Conservation (phyloP, 2,113 vertebrate genomes). For the Microtus pennsylvanicus region DNA sequence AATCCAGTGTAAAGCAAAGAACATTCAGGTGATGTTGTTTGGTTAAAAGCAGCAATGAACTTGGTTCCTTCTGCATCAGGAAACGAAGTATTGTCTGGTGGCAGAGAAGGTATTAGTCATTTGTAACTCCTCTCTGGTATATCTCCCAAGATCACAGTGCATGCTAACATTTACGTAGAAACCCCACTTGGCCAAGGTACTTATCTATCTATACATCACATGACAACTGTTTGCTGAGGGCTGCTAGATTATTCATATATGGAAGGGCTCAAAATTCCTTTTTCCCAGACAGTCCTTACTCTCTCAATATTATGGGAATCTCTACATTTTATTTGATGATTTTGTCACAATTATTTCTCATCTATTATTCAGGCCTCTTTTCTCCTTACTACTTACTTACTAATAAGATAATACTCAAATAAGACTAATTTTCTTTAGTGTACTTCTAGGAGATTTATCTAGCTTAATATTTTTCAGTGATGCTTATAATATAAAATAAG, state of each 20-base stretch:
- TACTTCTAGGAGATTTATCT: background rate
- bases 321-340: constrained; percentile 30
- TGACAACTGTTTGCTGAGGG: background rate
- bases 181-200: background rate
- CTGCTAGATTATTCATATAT: background rate
- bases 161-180: constrained; percentile 30
- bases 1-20: constrained; percentile 27
- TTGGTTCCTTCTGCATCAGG: constrained; percentile 32
- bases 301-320: background rate
- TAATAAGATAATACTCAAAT: background rate
- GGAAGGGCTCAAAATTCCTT: background rate
- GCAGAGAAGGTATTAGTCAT: constrained; percentile 42
- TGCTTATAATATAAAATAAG: background rate
- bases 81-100: constrained; percentile 46
- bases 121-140: constrained; percentile 2
- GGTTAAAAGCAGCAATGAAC: background rate
- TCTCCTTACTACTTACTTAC: background rate
- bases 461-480: background rate
- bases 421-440: background rate
- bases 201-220: constrained; percentile 4
- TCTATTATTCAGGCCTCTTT: background rate
- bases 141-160: background rate
- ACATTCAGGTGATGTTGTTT: constrained; percentile 61
- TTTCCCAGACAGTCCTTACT: background rate
- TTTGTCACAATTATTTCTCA: background rate